A percentile compares a stretch with the other conserved stretches of the same genome.
These are phyloP conservation scores for Nomada fucata DNA, from an alignment of 2,888 invertebrate genomes.

Conservation along the genomic window DNA sequence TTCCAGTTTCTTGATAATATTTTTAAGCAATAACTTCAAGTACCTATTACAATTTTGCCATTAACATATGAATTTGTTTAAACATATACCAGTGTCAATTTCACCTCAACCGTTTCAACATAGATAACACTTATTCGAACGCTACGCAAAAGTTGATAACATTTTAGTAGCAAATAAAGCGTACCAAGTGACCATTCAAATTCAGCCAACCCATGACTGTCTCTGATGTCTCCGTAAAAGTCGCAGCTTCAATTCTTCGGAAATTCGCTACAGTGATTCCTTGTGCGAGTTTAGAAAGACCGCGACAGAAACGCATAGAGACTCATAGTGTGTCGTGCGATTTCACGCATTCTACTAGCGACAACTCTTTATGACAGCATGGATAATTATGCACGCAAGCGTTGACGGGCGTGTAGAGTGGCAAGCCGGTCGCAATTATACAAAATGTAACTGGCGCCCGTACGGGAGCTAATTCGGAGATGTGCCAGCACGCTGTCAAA, in stretches of 20 bases:
- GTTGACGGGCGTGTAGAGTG: constrained; percentile 11
- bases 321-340: constrained; percentile 3
- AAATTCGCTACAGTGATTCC: background rate
- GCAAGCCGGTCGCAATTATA: constrained; percentile 20
- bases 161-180: too few species aligned
- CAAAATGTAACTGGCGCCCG: constrained; percentile 19
- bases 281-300: background rate
- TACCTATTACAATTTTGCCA: too few species aligned
- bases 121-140: too few species aligned
- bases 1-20: too few species aligned
- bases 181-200: too few species aligned
- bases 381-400: constrained; percentile 44
- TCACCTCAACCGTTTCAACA: too few species aligned
- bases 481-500: constrained; percentile 17
- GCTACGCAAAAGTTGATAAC: too few species aligned
- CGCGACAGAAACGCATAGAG: constrained; percentile 25
- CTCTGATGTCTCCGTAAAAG: background rate
- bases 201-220: too few species aligned
- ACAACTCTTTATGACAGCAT: constrained; percentile 25
- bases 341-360: constrained; percentile 16
- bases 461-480: constrained; percentile 29
- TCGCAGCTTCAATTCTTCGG: background rate
- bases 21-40: too few species aligned
- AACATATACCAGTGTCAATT: too few species aligned
- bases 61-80: too few species aligned